These are phyloP conservation scores for Aphaenogaster ashmeadi DNA, from an alignment of 1,140 invertebrate genomes.

Conservation along the genomic window DNA sequence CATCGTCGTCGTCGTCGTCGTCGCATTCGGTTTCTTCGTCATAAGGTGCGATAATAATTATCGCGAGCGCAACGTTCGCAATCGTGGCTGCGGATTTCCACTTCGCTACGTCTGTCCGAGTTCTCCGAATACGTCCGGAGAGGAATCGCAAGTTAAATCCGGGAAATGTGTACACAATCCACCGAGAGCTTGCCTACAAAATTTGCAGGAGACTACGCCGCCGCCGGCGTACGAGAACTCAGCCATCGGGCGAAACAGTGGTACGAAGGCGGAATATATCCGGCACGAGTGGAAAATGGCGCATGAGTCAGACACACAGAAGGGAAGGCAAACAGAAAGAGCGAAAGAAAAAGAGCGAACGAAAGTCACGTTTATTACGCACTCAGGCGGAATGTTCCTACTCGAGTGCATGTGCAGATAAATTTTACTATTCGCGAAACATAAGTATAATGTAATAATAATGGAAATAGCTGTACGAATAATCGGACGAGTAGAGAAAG, in stretches of 20 bases:
- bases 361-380: constrained; percentile 52
- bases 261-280: constrained; percentile 41
- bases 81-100: constrained; percentile 39
- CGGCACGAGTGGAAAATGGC: constrained; percentile 37
- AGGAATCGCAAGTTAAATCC: constrained; percentile 47
- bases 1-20: not conserved
- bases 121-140: not conserved
- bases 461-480: not conserved
- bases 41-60: constrained; percentile 53
- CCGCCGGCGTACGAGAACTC: constrained; percentile 27
- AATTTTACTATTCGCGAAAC: constrained; percentile 16
- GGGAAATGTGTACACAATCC: constrained; percentile 50
- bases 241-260: constrained; percentile 30
- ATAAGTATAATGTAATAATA: constrained; percentile 7
- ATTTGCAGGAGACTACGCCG: constrained; percentile 46
- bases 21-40: constrained; percentile 24
- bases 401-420: constrained; percentile 17
- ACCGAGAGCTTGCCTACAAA: constrained; percentile 50
- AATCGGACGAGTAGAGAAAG: not conserved
- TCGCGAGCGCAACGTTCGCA: not conserved
- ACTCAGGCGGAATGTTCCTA: not conserved
- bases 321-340: not conserved
- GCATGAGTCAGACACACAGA: not conserved
- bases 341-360: constrained; percentile 7
- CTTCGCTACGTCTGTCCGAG: constrained; percentile 53